Evolutionary conservation across 1,140 invertebrate genomes (phyloP).

Genomic region (Ooceraea biroi): DNA sequence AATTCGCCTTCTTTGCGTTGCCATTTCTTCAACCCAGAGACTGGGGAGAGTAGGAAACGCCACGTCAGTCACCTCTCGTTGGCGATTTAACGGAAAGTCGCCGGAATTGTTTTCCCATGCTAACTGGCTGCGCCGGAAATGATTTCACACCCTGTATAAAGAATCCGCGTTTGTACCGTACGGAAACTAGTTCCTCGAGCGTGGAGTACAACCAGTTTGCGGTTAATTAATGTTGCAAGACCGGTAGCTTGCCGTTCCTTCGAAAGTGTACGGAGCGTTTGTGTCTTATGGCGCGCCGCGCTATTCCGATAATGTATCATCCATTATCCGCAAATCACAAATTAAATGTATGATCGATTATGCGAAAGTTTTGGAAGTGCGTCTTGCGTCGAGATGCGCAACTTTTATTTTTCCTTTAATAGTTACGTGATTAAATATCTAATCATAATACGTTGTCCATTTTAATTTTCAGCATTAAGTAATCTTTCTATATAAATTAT

Average conservation of each 20-base stretch:
- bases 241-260: constrained; percentile 53
- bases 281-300: constrained; percentile 27
- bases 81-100: constrained; percentile 25
- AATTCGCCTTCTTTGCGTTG: neutral
- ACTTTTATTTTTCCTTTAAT: neutral
- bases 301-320: neutral
- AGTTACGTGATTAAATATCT: neutral
- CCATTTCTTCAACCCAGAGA: neutral
- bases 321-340: constrained; percentile 27
- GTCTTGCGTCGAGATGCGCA: neutral
- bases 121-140: constrained; percentile 29
- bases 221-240: constrained; percentile 74
- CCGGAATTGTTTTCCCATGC: neutral
- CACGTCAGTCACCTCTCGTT: neutral
- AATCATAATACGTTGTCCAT: neutral
- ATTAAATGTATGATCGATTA: neutral
- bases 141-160: constrained; percentile 29
- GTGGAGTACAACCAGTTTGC: constrained; percentile 68
- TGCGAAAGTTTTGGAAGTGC: neutral
- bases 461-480: neutral
- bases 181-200: constrained; percentile 66
- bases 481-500: neutral
- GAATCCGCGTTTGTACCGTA: constrained; percentile 41
- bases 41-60: neutral
- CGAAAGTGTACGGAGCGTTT: constrained; percentile 39